These are phyloP conservation scores for Drosophila pectinifera DNA, from an alignment of 1,140 invertebrate species.

Conservation along the genomic window DNA sequence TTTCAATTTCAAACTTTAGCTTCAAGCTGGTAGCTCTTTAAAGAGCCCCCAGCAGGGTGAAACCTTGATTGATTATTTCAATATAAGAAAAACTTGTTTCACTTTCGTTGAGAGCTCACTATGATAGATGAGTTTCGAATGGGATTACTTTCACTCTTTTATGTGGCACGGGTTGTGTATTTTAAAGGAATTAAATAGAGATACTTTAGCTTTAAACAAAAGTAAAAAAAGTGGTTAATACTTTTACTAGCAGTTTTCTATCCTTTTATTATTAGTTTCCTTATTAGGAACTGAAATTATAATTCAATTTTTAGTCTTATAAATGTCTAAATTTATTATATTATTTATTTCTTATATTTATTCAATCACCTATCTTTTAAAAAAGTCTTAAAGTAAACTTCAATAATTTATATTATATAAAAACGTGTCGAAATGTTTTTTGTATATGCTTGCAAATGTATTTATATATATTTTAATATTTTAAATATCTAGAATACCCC, in stretches of 20 bases:
- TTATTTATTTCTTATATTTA: no score
- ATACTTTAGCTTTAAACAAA: not conserved
- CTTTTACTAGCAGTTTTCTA: no score
- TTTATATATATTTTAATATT: not conserved
- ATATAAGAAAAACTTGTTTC: conserved; percentile 54
- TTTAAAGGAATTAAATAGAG: conserved; percentile 4
- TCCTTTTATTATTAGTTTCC: no score
- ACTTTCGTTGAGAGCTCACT: conserved; percentile 21
- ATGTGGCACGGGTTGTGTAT: not conserved
- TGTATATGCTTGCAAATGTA: no score
- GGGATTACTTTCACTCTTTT: conserved; percentile 42
- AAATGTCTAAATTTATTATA: no score
- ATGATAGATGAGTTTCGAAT: conserved; percentile 45
- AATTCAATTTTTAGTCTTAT: no score
- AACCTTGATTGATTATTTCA: conserved; percentile 74
- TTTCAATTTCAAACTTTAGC: conserved; percentile 6
- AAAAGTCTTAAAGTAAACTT: no score
- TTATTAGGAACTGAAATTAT: no score
- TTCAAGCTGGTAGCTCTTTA: not conserved
- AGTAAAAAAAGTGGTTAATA: not conserved
- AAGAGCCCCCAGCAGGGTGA: not conserved
- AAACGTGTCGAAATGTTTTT: no score
- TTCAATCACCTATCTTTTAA: no score
- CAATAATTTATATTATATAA: no score
- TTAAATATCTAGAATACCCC: no score